A percentile compares a stretch with the other conserved stretches of the same genome.
Evolutionary conservation across 2,113 vertebrate genomes (phyloP).

Genomic region (Myotis davidii): DNA sequence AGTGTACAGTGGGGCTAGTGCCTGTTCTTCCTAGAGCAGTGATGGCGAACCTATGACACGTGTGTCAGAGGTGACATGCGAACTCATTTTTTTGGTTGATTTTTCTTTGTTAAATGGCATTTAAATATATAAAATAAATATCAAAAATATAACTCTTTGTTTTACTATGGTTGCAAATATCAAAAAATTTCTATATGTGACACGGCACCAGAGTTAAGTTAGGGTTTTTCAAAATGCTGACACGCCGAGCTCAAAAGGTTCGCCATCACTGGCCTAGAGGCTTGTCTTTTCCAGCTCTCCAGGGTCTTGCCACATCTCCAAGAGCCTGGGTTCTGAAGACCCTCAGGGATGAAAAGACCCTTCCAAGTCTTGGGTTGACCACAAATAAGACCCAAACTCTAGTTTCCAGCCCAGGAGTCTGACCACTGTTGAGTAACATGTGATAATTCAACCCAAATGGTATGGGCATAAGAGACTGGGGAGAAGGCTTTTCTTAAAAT

Average conservation of each 20-base stretch:
- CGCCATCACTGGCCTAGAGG: background rate
- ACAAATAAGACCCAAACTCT: background rate
- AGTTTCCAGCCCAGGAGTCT: background rate
- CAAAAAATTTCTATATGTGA: too few species aligned
- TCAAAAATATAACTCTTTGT: too few species aligned
- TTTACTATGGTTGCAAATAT: too few species aligned
- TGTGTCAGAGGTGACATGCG: too few species aligned
- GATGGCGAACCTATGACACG: too few species aligned
- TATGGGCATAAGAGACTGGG: background rate
- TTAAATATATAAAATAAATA: too few species aligned
- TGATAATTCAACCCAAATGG: background rate
- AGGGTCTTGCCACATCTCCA: background rate
- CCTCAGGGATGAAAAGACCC: background rate
- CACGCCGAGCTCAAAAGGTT: too few species aligned
- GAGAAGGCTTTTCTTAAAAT: background rate
- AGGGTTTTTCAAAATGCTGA: too few species aligned
- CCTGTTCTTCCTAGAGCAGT: background rate
- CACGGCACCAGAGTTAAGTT: too few species aligned
- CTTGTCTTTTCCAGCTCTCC: background rate
- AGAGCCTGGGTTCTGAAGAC: background rate
- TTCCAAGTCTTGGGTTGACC: background rate
- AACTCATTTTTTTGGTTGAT: too few species aligned
- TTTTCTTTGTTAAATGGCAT: too few species aligned
- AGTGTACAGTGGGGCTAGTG: too few species aligned
- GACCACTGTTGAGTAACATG: background rate